These are phyloP conservation scores for Echinarachnius parma DNA, from an alignment of 53 echinoderm and acorn worm genomes.

Conservation along the genomic window DNA sequence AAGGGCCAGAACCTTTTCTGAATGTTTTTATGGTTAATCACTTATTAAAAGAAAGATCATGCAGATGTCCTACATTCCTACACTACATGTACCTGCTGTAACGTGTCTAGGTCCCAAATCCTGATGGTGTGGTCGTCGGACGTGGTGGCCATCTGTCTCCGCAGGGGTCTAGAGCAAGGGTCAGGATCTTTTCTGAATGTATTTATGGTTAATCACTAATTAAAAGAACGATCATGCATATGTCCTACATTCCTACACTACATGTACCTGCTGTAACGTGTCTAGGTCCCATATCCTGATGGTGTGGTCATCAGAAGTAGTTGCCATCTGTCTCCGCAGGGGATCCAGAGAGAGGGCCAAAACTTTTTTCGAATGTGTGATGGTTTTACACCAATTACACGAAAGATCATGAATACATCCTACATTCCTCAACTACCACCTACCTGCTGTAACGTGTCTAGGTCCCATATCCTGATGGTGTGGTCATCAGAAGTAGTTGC, in stretches of 20 bases:
- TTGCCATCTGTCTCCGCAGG: constrained; percentile 69
- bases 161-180: too few species aligned
- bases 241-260: background rate
- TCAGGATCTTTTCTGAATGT: too few species aligned
- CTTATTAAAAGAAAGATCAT: too few species aligned
- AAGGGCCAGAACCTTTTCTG: constrained; percentile 52
- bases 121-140: constrained; percentile 81
- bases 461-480: constrained; percentile 15
- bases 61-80: background rate
- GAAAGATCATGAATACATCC: background rate
- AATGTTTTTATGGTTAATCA: too few species aligned
- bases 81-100: constrained; percentile 62
- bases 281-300: constrained; percentile 85
- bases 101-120: constrained; percentile 79
- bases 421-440: background rate
- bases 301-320: constrained; percentile 78
- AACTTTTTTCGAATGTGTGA: constrained; percentile 67
- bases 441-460: background rate
- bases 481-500: constrained; percentile 22
- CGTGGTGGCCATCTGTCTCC: constrained; percentile 79
- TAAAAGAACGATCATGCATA: too few species aligned
- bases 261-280: constrained; percentile 69
- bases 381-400: too few species aligned
- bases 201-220: too few species aligned
- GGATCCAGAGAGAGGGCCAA: constrained; percentile 63